These are phyloP conservation scores for Pseudococcus jackbeardsleyi DNA, from an alignment of 2,888 invertebrate species.

Conservation along the genomic window DNA sequence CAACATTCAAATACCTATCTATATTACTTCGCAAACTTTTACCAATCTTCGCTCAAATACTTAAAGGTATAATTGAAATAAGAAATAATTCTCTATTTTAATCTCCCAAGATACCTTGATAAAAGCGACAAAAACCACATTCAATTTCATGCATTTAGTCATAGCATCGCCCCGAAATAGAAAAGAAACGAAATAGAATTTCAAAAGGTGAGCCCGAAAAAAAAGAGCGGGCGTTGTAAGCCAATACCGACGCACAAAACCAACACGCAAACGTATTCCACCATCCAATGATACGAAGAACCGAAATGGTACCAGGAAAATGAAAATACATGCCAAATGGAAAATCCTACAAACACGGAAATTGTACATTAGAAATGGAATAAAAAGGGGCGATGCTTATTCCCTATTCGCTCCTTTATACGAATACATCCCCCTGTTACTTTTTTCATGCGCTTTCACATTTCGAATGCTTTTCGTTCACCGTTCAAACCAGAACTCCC, in stretches of 20 bases:
- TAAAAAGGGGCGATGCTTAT: constrained; percentile 64
- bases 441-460: constrained; percentile 52
- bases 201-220: constrained; percentile 9
- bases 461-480: neutral
- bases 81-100: too few relatives aligned
- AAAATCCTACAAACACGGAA: constrained; percentile 57
- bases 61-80: too few relatives aligned
- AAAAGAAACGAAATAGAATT: constrained; percentile 32
- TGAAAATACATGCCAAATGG: constrained; percentile 48
- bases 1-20: too few relatives aligned
- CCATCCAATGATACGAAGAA: constrained; percentile 53
- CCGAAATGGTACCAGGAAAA: constrained; percentile 49
- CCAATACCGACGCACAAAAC: constrained; percentile 25
- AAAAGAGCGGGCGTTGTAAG: constrained; percentile 42
- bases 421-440: constrained; percentile 43
- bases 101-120: too few relatives aligned
- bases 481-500: neutral
- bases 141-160: neutral
- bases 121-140: neutral
- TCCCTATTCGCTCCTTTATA: constrained; percentile 53
- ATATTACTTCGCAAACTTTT: too few relatives aligned
- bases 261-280: constrained; percentile 32
- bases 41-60: too few relatives aligned
- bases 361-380: constrained; percentile 61
- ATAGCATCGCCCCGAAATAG: neutral